These are phyloP conservation scores for Agapornis canus DNA, from an alignment of 2,797 vertebrate species.

Conservation along the genomic window DNA sequence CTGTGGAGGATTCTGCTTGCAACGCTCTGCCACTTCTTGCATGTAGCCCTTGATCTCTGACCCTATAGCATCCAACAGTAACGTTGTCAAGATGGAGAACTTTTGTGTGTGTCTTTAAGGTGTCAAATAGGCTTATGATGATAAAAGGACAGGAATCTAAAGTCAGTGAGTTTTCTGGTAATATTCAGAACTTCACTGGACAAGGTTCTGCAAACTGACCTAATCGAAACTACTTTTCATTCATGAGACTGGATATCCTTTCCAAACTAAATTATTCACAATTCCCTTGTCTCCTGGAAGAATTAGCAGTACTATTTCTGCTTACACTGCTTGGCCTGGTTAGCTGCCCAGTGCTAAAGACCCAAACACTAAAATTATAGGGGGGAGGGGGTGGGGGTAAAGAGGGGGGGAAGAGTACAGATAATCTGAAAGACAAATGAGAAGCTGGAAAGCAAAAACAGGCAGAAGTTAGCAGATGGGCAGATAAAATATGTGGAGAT, in stretches of 20 bases:
- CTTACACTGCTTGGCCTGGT: background rate
- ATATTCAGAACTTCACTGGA: background rate
- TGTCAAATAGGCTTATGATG: background rate
- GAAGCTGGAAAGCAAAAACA: background rate
- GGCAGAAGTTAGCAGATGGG: background rate
- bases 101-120: background rate
- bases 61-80: background rate
- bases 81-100: background rate
- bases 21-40: background rate
- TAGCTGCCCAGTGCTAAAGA: background rate
- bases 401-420: background rate
- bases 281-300: background rate
- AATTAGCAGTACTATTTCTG: background rate
- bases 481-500: background rate
- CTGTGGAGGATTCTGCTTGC: background rate
- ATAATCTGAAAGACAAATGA: background rate
- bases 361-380: fast-evolving
- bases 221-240: background rate
- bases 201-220: background rate
- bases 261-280: background rate
- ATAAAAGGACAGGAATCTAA: background rate
- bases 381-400: too few relatives aligned
- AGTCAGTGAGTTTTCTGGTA: background rate
- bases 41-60: background rate
- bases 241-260: background rate